A percentile compares a stretch with the other conserved stretches of the same genome.
Evolutionary conservation across 1,140 invertebrate genomes (phyloP).

Genomic region (Polyergus mexicanus): DNA sequence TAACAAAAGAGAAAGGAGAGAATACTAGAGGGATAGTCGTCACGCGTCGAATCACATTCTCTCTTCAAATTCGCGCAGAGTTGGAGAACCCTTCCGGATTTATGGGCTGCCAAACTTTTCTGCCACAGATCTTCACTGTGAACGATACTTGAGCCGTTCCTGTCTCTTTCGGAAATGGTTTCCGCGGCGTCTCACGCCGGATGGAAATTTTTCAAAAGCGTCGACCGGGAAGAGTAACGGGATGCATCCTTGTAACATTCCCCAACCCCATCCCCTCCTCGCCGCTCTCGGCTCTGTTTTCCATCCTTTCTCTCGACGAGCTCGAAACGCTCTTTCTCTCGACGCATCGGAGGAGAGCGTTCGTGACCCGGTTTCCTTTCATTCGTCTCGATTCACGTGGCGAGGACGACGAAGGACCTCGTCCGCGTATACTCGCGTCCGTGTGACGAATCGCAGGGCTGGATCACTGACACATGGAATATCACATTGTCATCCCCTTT

Average conservation of each 20-base stretch:
- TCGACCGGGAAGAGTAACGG: slow-evolving; percentile 38
- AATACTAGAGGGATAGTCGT: not conserved
- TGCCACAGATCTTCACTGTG: not conserved
- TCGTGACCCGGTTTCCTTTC: slow-evolving; percentile 72
- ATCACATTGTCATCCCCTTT: slow-evolving; percentile 34
- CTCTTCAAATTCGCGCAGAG: not conserved
- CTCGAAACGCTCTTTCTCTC: slow-evolving; percentile 4
- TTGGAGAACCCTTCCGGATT: slow-evolving; percentile 29
- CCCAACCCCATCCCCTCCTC: not conserved
- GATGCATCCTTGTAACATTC: slow-evolving; percentile 31
- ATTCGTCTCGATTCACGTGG: slow-evolving; percentile 62
- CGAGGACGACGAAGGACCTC: slow-evolving; percentile 33
- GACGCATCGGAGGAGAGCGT: slow-evolving; percentile 58
- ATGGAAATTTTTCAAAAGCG: slow-evolving; percentile 41
- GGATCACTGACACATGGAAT: slow-evolving; percentile 54
- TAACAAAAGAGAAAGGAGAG: not conserved
- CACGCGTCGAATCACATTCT: not conserved
- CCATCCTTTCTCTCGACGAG: slow-evolving; percentile 19
- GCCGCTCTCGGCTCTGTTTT: not conserved
- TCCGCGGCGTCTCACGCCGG: slow-evolving; percentile 15
- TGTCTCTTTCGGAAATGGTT: slow-evolving; percentile 30
- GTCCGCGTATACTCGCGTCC: slow-evolving; percentile 11
- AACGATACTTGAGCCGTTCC: slow-evolving; percentile 24
- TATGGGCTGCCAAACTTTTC: slow-evolving; percentile 24
- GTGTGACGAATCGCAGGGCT: slow-evolving; percentile 49